Conservation (phyloP, 2,888 invertebrate genomes). For the Tuta absoluta region DNA sequence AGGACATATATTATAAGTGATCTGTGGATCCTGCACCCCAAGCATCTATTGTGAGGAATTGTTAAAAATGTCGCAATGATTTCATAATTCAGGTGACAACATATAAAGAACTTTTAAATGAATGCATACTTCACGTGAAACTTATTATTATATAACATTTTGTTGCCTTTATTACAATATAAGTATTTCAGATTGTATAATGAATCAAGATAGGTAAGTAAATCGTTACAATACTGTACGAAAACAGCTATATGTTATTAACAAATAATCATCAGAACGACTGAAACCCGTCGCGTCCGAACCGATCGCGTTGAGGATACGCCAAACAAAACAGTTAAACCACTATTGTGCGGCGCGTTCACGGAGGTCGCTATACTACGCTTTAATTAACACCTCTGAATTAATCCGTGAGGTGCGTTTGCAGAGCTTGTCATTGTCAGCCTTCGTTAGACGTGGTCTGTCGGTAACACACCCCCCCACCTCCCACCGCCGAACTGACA, state of each 20-base stretch:
- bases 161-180: no score
- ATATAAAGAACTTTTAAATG: no score
- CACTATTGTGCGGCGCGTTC: conserved; percentile 41
- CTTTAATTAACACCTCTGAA: conserved; percentile 56
- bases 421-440: conserved; percentile 51
- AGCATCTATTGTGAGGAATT: no score
- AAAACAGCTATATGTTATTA: not conserved
- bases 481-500: conserved; percentile 25
- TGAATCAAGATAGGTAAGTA: not conserved
- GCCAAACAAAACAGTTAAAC: conserved; percentile 36
- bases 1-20: no score
- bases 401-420: conserved; percentile 53
- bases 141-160: no score
- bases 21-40: no score
- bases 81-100: no score
- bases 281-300: not conserved
- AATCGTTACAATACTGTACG: not conserved
- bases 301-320: not conserved
- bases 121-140: no score
- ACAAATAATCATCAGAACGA: not conserved
- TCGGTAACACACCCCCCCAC: conserved; percentile 26
- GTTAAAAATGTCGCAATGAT: no score
- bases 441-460: conserved; percentile 41
- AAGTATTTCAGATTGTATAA: no score
- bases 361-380: conserved; percentile 40